Evolutionary conservation across 2,888 invertebrate genomes (phyloP).

Genomic region (Agrenia bidenticulata): DNA sequence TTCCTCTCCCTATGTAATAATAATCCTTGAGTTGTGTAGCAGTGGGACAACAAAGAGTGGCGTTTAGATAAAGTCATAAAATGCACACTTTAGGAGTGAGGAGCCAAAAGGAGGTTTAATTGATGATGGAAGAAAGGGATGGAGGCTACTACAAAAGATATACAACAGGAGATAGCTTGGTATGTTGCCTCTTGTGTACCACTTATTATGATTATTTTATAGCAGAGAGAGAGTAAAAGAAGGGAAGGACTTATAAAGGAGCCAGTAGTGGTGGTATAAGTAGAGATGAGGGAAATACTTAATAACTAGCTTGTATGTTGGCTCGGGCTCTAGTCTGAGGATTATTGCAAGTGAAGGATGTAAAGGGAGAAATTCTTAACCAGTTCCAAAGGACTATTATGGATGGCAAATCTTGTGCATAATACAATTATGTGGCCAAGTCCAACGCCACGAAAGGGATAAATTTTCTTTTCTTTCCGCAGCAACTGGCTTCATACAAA

Average conservation of each 20-base stretch:
- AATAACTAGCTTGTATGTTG: not conserved
- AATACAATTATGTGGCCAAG: constrained; percentile 51
- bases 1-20: too few relatives aligned
- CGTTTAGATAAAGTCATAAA: constrained; percentile 31
- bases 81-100: constrained; percentile 37
- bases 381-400: constrained; percentile 37
- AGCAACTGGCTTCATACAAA: constrained; percentile 46
- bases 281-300: too few relatives aligned
- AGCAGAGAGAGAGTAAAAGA: constrained; percentile 13
- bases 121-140: constrained; percentile 18
- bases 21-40: too few relatives aligned
- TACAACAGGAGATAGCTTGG: constrained; percentile 11
- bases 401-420: constrained; percentile 43
- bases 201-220: constrained; percentile 29
- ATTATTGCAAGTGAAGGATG: constrained; percentile 34
- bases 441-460: constrained; percentile 48
- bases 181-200: constrained; percentile 20
- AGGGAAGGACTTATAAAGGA: constrained; percentile 12
- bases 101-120: constrained; percentile 20
- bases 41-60: not conserved
- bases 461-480: constrained; percentile 48
- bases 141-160: constrained; percentile 1
- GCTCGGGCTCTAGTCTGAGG: constrained; percentile 17
- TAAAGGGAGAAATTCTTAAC: constrained; percentile 34
- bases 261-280: not conserved